Percentiles rank a stretch among this genome's conserved stretches.
Evolutionary conservation across 2,797 vertebrate species (phyloP).

Genomic region (Neosilurus mollespiculum): DNA sequence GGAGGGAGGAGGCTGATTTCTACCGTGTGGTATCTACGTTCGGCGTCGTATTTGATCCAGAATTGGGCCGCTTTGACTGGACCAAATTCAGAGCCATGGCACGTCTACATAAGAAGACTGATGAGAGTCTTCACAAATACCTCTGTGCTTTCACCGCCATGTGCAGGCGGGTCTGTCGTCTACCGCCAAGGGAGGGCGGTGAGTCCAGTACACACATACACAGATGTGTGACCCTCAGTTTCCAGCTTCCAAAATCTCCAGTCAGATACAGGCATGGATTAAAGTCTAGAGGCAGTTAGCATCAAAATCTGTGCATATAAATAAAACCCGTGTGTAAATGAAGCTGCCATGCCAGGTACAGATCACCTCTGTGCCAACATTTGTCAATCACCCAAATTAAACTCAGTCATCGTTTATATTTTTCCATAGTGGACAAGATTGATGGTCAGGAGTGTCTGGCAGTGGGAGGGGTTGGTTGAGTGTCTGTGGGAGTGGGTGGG

Average conservation of each 20-base stretch:
- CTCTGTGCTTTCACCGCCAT: slow-evolving; percentile 93
- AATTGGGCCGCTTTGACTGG: slow-evolving; percentile 91
- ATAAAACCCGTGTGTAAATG: no score
- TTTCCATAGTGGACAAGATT: background rate
- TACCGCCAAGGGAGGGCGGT: slow-evolving; percentile 92
- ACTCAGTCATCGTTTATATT: no score
- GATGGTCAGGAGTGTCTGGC: background rate
- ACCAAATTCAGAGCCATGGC: slow-evolving; percentile 98
- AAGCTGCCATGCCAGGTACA: background rate
- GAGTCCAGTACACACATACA: slow-evolving; percentile 49
- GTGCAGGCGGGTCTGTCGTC: slow-evolving; percentile 93
- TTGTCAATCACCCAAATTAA: background rate
- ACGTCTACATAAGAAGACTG: slow-evolving; percentile 95
- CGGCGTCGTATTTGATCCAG: slow-evolving; percentile 97
- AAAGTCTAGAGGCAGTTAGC: background rate
- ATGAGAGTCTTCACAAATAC: slow-evolving; percentile 96
- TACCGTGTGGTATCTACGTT: slow-evolving; percentile 98
- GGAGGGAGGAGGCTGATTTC: slow-evolving; percentile 97
- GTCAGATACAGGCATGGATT: background rate
- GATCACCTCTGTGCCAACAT: no score
- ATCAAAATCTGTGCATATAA: background rate
- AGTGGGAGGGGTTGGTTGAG: no score
- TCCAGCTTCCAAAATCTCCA: background rate
- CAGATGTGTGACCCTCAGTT: background rate
- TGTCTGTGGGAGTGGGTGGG: background rate